Percentiles rank a stretch among this genome's conserved stretches.
Evolutionary conservation across 2,888 invertebrate genomes (phyloP).

Genomic region (Spicauda simplicius): DNA sequence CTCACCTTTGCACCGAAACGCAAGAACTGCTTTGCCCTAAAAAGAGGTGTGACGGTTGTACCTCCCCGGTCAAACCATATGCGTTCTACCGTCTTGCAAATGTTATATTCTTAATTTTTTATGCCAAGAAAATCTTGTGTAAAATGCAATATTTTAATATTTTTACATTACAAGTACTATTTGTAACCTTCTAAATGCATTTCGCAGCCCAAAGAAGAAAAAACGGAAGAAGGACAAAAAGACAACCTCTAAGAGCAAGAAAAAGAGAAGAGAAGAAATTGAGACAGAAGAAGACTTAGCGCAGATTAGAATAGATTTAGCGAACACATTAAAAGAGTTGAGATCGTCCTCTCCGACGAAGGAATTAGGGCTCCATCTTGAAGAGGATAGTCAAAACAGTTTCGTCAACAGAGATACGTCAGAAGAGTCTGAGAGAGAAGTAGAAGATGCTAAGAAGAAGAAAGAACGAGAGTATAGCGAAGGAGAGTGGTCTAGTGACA

Average conservation of each 20-base stretch:
- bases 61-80: too few species aligned
- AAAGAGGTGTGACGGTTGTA: too few species aligned
- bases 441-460: constrained; percentile 47
- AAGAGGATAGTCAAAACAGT: constrained; percentile 31
- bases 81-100: too few species aligned
- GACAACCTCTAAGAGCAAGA: constrained; percentile 61
- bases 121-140: not conserved
- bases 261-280: constrained; percentile 53
- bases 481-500: constrained; percentile 80
- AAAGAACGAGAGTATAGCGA: constrained; percentile 71
- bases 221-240: constrained; percentile 71
- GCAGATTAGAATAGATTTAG: constrained; percentile 64
- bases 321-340: constrained; percentile 68
- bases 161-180: not conserved
- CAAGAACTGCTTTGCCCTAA: too few species aligned
- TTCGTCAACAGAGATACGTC: constrained; percentile 47
- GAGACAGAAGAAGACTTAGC: constrained; percentile 50
- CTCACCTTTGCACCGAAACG: too few species aligned
- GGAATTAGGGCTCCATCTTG: constrained; percentile 52
- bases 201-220: constrained; percentile 64
- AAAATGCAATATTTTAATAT: too few species aligned
- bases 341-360: constrained; percentile 69
- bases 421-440: constrained; percentile 50
- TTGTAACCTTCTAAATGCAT: not conserved
- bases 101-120: not conserved